A percentile compares a stretch with the other conserved stretches of the same genome.
phyloP scores from a whole-genome alignment of 1,140 invertebrate species.

The Bombus impatiens region DNA sequence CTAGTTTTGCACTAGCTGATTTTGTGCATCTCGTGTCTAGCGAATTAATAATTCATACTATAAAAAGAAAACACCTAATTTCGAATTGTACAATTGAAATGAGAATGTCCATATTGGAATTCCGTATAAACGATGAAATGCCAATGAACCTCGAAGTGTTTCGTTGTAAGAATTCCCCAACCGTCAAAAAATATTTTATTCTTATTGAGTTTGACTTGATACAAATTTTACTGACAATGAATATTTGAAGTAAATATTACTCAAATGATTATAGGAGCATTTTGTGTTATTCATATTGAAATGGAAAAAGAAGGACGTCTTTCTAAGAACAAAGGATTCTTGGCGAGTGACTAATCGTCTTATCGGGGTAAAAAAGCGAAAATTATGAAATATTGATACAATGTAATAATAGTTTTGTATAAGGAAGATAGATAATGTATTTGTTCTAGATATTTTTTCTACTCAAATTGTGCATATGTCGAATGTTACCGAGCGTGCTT shows the following conservation, averaged over 20 bases:
- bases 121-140: slow-evolving; percentile 70
- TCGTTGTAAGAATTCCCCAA: slow-evolving; percentile 66
- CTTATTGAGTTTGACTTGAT: slow-evolving; percentile 29
- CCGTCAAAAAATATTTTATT: slow-evolving; percentile 44
- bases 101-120: slow-evolving; percentile 65
- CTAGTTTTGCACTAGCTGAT: slow-evolving; percentile 46
- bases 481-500: slow-evolving; percentile 72
- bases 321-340: slow-evolving; percentile 34
- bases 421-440: slow-evolving; percentile 73
- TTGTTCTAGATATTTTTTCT: slow-evolving; percentile 78
- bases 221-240: slow-evolving; percentile 22
- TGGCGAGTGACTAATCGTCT: slow-evolving; percentile 47
- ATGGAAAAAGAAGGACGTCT: slow-evolving; percentile 29
- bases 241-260: slow-evolving; percentile 39
- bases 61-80: slow-evolving; percentile 48
- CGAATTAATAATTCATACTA: slow-evolving; percentile 18
- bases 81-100: slow-evolving; percentile 68
- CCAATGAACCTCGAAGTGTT: slow-evolving; percentile 66
- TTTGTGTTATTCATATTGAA: slow-evolving; percentile 46
- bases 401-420: slow-evolving; percentile 75
- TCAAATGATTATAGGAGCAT: slow-evolving; percentile 38
- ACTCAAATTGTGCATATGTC: slow-evolving; percentile 75
- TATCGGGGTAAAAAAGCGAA: slow-evolving; percentile 51
- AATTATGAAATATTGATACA: slow-evolving; percentile 70
- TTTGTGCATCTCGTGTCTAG: slow-evolving; percentile 44